Percentiles rank a stretch among this genome's conserved stretches.
Evolutionary conservation across 2,113 vertebrate genomes (phyloP).

Genomic region (Myotis brandtii): DNA sequence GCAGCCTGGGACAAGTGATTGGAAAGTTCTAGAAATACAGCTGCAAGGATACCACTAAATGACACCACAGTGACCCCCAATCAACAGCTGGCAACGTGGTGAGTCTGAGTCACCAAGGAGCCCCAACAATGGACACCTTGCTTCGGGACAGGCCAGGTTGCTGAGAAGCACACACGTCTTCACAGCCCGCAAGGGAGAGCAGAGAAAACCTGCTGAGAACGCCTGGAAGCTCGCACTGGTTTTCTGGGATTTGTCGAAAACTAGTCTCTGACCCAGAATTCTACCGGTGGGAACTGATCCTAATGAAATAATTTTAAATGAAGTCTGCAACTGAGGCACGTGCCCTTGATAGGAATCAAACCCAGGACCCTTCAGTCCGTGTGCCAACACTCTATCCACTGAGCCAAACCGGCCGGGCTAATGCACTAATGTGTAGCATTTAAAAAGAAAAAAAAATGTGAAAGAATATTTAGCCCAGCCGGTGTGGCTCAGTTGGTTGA

Average conservation of each 20-base stretch:
- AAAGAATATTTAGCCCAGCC: neutral
- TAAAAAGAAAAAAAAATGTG: neutral
- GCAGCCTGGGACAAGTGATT: neutral
- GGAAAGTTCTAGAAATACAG: neutral
- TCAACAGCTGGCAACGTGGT: neutral
- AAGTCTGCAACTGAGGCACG: no score
- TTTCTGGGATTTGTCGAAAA: neutral
- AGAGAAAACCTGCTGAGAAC: neutral
- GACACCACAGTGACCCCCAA: neutral
- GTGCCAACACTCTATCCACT: no score
- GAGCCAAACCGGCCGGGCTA: neutral
- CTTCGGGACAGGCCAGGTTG: accelerated
- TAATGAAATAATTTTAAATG: neutral
- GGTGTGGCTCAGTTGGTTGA: neutral
- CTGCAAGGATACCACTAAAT: neutral
- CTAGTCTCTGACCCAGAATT: neutral
- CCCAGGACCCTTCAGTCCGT: no score
- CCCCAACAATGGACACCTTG: accelerated
- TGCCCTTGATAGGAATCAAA: no score
- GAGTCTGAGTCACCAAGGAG: neutral
- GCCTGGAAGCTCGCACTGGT: neutral
- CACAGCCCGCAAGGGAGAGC: neutral
- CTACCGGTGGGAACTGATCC: neutral
- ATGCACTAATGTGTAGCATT: neutral
- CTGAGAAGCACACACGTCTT: neutral